These are phyloP conservation scores for Neodontobutis hainanensis DNA, from an alignment of 2,113 vertebrate species.

Conservation along the genomic window DNA sequence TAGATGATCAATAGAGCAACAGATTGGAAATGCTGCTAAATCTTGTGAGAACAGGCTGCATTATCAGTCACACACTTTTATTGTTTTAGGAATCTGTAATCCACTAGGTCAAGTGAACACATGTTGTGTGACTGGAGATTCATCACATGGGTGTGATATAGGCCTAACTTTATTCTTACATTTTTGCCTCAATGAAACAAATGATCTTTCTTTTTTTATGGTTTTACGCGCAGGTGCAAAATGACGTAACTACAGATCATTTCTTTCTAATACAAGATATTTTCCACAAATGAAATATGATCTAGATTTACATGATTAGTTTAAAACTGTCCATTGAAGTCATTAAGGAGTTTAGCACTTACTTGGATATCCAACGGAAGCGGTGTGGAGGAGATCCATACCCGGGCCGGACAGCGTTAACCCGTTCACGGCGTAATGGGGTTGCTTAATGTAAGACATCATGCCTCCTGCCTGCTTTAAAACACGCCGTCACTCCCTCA, in stretches of 20 bases:
- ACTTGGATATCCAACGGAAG: slow-evolving; percentile 86
- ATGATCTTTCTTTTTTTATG: no score
- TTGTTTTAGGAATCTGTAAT: slow-evolving; percentile 73
- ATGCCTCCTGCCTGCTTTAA: slow-evolving; percentile 82
- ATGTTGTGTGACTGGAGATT: slow-evolving; percentile 35
- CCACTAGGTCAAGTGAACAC: slow-evolving; percentile 68
- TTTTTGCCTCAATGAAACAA: no score
- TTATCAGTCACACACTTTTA: slow-evolving; percentile 61
- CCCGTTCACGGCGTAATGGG: slow-evolving; percentile 88
- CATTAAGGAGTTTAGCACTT: slow-evolving; percentile 66
- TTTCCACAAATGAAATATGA: no score
- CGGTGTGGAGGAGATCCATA: slow-evolving; percentile 87
- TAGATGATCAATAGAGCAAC: slow-evolving; percentile 49
- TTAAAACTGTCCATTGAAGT: no score
- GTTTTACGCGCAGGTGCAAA: background rate
- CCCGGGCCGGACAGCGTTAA: slow-evolving; percentile 85
- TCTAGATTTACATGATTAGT: no score
- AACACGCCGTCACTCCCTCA: slow-evolving; percentile 75
- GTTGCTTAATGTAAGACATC: slow-evolving; percentile 91
- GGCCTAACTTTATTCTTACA: no score
- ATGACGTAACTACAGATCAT: no score
- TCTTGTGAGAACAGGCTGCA: slow-evolving; percentile 65
- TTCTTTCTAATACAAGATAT: no score
- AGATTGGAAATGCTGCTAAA: slow-evolving; percentile 59
- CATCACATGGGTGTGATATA: background rate